Conservation (phyloP, 2,797 vertebrate genomes). For the Poecile montanus region DNA sequence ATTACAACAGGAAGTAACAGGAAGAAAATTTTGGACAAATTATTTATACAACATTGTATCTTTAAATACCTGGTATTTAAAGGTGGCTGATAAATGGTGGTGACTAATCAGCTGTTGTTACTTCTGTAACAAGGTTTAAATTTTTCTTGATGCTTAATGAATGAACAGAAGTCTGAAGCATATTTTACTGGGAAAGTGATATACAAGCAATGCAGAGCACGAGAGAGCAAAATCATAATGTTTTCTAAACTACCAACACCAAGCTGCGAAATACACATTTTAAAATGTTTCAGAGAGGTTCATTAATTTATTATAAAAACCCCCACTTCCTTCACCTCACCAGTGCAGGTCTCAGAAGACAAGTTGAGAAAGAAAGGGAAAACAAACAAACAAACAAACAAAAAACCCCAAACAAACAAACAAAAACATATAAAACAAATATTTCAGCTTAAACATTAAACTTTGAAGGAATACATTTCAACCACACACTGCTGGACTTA, state of each 20-base stretch:
- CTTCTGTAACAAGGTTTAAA: not conserved
- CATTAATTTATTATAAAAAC: not conserved
- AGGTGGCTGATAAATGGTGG: too few relatives aligned
- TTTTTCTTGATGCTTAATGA: not conserved
- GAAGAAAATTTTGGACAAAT: not conserved
- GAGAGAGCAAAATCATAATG: not conserved
- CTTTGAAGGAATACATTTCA: not conserved
- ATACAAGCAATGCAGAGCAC: not conserved
- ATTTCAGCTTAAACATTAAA: not conserved
- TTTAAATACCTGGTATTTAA: not conserved
- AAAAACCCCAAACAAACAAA: not conserved
- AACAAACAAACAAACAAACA: too few relatives aligned
- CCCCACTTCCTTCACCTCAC: not conserved
- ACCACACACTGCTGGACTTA: not conserved
- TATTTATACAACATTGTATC: not conserved
- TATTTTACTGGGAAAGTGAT: not conserved
- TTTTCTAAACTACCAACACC: not conserved
- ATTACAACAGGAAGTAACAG: not conserved
- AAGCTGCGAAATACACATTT: not conserved
- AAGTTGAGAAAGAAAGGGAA: not conserved
- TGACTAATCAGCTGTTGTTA: not conserved
- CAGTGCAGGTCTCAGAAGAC: not conserved
- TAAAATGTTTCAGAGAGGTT: not conserved
- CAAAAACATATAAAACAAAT: rapidly evolving
- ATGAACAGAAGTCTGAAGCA: not conserved